A percentile compares a stretch with the other conserved stretches of the same genome.
Evolutionary conservation across 2,888 invertebrate species (phyloP).

Genomic region (Digitonthophagus gazella): DNA sequence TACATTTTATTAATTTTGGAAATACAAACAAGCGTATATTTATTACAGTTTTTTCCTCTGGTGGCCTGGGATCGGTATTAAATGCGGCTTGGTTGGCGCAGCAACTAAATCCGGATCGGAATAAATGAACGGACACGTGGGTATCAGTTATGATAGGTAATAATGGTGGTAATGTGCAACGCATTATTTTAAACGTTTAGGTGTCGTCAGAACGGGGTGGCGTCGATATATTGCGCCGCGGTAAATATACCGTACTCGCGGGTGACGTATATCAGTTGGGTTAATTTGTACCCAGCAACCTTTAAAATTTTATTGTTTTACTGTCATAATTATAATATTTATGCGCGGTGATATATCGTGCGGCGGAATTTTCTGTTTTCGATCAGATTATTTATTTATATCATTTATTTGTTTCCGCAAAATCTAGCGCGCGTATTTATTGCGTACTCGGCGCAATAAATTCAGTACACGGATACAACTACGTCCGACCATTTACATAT

Average conservation of each 20-base stretch:
- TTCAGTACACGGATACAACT: slow-evolving; percentile 25
- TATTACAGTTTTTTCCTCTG: not conserved
- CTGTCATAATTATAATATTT: slow-evolving; percentile 30
- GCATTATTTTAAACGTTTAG: slow-evolving; percentile 20
- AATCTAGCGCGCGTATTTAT: slow-evolving; percentile 29
- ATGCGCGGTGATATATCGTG: slow-evolving; percentile 28
- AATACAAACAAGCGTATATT: not conserved
- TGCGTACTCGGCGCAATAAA: slow-evolving; percentile 26
- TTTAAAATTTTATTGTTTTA: slow-evolving; percentile 30
- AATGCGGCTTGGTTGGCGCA: not conserved
- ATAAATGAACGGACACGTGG: slow-evolving; percentile 7
- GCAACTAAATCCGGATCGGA: not conserved
- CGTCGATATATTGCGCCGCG: slow-evolving; percentile 26
- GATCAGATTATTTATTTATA: slow-evolving; percentile 31
- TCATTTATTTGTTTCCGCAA: slow-evolving; percentile 29
- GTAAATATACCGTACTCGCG: slow-evolving; percentile 29
- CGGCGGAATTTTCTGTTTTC: slow-evolving; percentile 29
- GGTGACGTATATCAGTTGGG: slow-evolving; percentile 29
- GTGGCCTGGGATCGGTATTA: not conserved
- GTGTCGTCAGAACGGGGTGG: slow-evolving; percentile 24
- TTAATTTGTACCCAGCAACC: slow-evolving; percentile 29
- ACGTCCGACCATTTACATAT: slow-evolving; percentile 26
- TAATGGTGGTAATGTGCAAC: slow-evolving; percentile 16
- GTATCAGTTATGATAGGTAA: slow-evolving; percentile 14
- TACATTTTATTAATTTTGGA: not conserved